Percentiles rank a stretch among this genome's conserved stretches.
Evolutionary conservation across 2,797 vertebrate species (phyloP).

Genomic region (Pteronotus mesoamericanus): DNA sequence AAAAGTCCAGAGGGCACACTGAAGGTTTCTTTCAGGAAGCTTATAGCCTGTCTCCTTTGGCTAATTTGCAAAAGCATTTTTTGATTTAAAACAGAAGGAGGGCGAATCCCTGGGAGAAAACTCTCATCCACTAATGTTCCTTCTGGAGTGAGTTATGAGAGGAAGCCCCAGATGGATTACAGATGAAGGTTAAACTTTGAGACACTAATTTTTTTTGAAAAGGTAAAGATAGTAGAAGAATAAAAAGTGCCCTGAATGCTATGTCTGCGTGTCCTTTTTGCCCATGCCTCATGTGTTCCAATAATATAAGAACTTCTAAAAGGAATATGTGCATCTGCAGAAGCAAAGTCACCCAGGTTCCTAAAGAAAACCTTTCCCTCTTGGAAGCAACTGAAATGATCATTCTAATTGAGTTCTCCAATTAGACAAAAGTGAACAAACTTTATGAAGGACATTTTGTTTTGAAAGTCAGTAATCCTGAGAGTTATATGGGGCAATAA

Average conservation of each 20-base stretch:
- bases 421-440: slow-evolving; percentile 24
- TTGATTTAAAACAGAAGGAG: slow-evolving; percentile 80
- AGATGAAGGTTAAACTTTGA: slow-evolving; percentile 80
- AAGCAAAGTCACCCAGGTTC: slow-evolving; percentile 21
- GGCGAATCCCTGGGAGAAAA: slow-evolving; percentile 76
- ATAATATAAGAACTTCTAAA: slow-evolving; percentile 23
- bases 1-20: slow-evolving; percentile 63
- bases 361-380: slow-evolving; percentile 21
- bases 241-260: slow-evolving; percentile 36
- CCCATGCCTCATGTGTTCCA: background rate
- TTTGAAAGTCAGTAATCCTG: background rate
- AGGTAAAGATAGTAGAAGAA: slow-evolving; percentile 71
- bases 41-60: slow-evolving; percentile 70
- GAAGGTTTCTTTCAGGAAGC: slow-evolving; percentile 76
- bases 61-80: slow-evolving; percentile 79
- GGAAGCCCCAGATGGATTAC: slow-evolving; percentile 74
- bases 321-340: background rate
- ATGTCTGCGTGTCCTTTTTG: slow-evolving; percentile 13
- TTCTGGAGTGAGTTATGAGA: slow-evolving; percentile 79
- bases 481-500: background rate
- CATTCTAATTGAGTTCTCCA: slow-evolving; percentile 19
- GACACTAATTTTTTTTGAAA: slow-evolving; percentile 79
- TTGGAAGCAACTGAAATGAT: slow-evolving; percentile 40
- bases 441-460: slow-evolving; percentile 34
- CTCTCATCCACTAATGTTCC: slow-evolving; percentile 66